Evolutionary conservation across 1,140 invertebrate genomes (phyloP), one percentile per base, ranked within the genome.

Genomic region (Ceratosolen fusciceps): DNA sequence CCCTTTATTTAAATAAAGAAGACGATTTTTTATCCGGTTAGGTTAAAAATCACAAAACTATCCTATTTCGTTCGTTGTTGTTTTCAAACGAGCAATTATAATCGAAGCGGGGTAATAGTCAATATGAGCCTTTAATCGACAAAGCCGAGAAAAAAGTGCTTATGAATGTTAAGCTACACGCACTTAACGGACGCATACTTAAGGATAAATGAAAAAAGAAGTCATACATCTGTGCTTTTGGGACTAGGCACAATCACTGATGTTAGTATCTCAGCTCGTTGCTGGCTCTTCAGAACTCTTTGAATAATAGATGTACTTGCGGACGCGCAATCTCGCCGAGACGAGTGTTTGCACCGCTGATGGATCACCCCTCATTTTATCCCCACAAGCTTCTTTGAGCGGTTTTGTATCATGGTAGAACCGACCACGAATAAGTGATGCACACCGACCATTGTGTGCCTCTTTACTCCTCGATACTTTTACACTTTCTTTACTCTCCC

Each of bases 281-380:
- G 31, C 80, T 79, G 83, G 79, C 82, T 83, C 82, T 83, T 82
- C 60, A 79, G 68, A 81, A 82, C 76, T 77, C 80, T 74, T 78
- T 90, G 87, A 90, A 90, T 90, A 89, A 90, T 89, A 89, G 83
- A 90, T 89, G 84, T 86, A 85, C 84, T 87, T 85, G 88, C 83
- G 86, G 85, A 78, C 86, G 85, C 86, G 88, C 89, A 89, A 90
- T 90, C 88, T 89, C 88, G 83, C 81, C 83, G 81, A 49, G 80
- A 81, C 81, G 86, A 85, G 86, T 90, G 88, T 89, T 90, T 90
- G 86, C 90, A 82, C 84, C 87, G 84, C 83, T 90, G 89, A 90
- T 90, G 85, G 88, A 83, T 84, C 84, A 83, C 82, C 78, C 31
- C 56, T 47, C 56, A 26, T 79, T 47, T 43, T 68, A 31, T 62